Evolutionary conservation across 2,797 vertebrate species (phyloP).

Genomic region (Percopsis omiscomaycus): DNA sequence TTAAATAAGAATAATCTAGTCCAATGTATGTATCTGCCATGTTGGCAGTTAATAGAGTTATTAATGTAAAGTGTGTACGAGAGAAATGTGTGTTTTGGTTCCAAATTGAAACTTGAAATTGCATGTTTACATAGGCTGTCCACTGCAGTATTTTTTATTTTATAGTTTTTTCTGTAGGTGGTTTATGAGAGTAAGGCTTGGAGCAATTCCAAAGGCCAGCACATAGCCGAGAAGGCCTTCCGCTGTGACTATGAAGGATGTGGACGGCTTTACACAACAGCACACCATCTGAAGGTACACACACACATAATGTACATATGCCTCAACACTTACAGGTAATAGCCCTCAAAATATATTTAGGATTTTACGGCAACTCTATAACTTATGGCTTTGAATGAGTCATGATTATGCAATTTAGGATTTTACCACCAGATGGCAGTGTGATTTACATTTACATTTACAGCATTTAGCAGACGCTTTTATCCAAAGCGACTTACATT

Average conservation of each 20-base stretch:
- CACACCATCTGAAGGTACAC: slow-evolving; percentile 93
- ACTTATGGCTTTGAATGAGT: slow-evolving; percentile 91
- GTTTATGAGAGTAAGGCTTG: slow-evolving; percentile 70
- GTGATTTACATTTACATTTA: slow-evolving; percentile 78
- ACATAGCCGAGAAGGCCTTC: slow-evolving; percentile 94
- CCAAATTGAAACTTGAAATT: background rate
- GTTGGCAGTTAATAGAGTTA: no score
- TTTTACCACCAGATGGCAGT: slow-evolving; percentile 74
- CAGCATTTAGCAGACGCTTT: no score
- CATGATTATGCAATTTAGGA: no score
- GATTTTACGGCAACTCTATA: background rate
- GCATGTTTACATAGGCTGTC: background rate
- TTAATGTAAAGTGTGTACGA: no score
- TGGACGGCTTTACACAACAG: slow-evolving; percentile 97
- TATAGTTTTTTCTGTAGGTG: slow-evolving; percentile 47
- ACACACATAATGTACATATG: slow-evolving; percentile 47
- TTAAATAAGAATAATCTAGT: no score
- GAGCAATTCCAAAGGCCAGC: slow-evolving; percentile 83
- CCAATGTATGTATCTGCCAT: background rate
- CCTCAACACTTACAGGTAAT: slow-evolving; percentile 72
- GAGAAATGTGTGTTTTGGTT: no score
- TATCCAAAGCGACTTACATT: no score
- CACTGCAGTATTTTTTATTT: background rate
- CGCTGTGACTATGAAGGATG: slow-evolving; percentile 96
- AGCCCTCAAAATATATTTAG: slow-evolving; percentile 31